Base-by-base conservation (phyloP, 2,797 vertebrate species). In the Sebastes oblongus region DNA sequence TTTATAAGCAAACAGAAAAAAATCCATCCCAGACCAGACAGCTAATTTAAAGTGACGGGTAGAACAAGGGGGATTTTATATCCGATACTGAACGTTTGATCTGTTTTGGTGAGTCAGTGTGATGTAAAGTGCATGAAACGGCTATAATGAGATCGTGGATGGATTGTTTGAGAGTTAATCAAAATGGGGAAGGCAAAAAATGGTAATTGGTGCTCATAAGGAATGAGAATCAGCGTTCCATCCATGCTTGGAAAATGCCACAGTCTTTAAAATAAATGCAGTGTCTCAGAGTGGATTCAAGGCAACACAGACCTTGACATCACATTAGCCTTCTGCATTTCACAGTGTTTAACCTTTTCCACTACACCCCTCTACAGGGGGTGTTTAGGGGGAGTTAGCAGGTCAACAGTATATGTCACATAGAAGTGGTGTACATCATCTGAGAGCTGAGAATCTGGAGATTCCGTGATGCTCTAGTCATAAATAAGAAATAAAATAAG, bases 1-100 rank as follows among this genome's bases (percentile, higher is more conserved):
- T 66, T 86, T 66, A 77, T 76, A 86, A 84, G 84, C 83, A 90
- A 92, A 88, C 13, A 22, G 80, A 91, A 92, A 89, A 87, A 77
- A 90, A 91, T 91, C 88, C 86, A 66, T 92, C 82, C 55, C 77
- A 82, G 70, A 74, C 29, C 75, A 76, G 91, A 85, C 80, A 72
- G 82, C 84, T 91, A 27, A 92, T 92, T 89, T 89, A 88, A 90
- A 83, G 69, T 82, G 91, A 87, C 30, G 16, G 65, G 69, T 11
- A 69, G 78, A 87, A 89, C 66, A 77, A 64, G 54, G n/a, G 54
- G 30, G 68, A 4, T 65, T 84, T 89, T 70, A 66, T 74, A 78
- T 80, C 85, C 65, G 81, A 88, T 78, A 80, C 66, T 55, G 77
- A 90, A 69, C 9, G 58, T 81, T 84, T 85, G 80, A 88, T 90